Percentiles rank a stretch among this genome's conserved stretches.
These are phyloP conservation scores for Takifugu ocellatus DNA, from an alignment of 2,797 vertebrate genomes.

Conservation along the genomic window DNA sequence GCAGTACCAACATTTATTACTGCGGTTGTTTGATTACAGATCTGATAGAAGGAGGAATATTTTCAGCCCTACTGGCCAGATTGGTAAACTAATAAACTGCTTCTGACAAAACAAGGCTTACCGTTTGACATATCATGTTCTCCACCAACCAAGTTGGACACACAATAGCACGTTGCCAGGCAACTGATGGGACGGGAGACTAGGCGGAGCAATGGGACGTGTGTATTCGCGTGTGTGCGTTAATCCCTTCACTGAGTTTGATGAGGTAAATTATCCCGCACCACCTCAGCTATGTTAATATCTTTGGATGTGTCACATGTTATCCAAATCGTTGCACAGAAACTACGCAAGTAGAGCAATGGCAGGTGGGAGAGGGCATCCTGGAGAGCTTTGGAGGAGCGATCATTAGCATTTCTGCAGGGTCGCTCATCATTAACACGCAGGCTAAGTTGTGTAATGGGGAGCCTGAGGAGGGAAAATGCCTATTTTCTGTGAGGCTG, in stretches of 20 bases:
- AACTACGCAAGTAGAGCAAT: background rate
- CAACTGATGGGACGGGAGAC: slow-evolving; percentile 45
- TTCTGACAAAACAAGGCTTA: slow-evolving; percentile 16
- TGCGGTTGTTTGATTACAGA: no score
- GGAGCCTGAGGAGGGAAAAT: slow-evolving; percentile 9
- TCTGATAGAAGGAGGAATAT: background rate
- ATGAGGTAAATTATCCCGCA: slow-evolving; percentile 37
- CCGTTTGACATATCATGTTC: slow-evolving; percentile 29
- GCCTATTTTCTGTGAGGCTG: background rate
- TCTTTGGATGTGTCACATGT: background rate
- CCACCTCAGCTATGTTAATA: background rate
- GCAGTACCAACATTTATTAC: no score
- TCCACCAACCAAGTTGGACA: slow-evolving; percentile 28
- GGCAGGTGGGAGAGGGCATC: background rate
- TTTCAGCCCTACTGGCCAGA: background rate
- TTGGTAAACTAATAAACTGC: slow-evolving; percentile 16
- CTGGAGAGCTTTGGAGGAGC: slow-evolving; percentile 6
- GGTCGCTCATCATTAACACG: slow-evolving; percentile 11
- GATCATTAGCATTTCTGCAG: slow-evolving; percentile 13
- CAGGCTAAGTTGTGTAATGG: slow-evolving; percentile 2
- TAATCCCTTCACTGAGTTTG: slow-evolving; percentile 30
- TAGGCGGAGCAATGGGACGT: slow-evolving; percentile 8
- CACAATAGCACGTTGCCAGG: slow-evolving; percentile 62
- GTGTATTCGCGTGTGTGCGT: slow-evolving; percentile 7
- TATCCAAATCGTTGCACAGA: background rate